Evolutionary conservation across 2,888 invertebrate species (phyloP), one percentile per base, ranked within the genome.

Genomic region (Macaria notata): DNA sequence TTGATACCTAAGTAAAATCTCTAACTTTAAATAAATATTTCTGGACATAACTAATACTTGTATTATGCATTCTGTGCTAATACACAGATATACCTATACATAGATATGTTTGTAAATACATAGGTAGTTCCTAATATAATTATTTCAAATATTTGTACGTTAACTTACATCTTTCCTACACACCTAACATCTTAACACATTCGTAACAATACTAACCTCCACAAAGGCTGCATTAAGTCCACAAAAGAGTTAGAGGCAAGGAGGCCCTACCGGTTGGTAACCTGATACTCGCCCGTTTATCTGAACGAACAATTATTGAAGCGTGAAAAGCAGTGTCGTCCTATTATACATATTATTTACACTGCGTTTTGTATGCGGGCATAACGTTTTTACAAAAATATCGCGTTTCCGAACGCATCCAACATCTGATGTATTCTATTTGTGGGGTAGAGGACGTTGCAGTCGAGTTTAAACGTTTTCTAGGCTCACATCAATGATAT

Each of bases 261-360:
- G 72, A 80, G 78, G 76, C 81, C 80, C 78, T 75, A 69, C 74
- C 74, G 76, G 83, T 78, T 80, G 78, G 92, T 85, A 92, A 92
- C 81, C 62, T 71, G 86, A 92, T 82, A 84, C 80, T 70, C 71
- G 73, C 79, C 78, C 89, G 87, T 88, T 92, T 91, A 91, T 92
- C 92, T 88, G 87, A 86, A 87, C 88, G 85, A 90, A 87, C 89
- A 92, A 92, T 92, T 91, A 92, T 89, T 91, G 92, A 91, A 90
- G 92, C 92, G 92, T 91, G 90, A 91, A 92, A 92, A 92, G 88
- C 86, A 88, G 78, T 88, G 86, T 90, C 89, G 86, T 88, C 86
- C 84, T 89, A 90, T 91, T 19, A 19, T 19, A 19, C 19, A 19
- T 19, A 19, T 19, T 90, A 89, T 89, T 84, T 88, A 88, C 87